phyloP scores from a whole-genome alignment of 1,140 invertebrate genomes.

The Anagrus nilaparvatae region DNA sequence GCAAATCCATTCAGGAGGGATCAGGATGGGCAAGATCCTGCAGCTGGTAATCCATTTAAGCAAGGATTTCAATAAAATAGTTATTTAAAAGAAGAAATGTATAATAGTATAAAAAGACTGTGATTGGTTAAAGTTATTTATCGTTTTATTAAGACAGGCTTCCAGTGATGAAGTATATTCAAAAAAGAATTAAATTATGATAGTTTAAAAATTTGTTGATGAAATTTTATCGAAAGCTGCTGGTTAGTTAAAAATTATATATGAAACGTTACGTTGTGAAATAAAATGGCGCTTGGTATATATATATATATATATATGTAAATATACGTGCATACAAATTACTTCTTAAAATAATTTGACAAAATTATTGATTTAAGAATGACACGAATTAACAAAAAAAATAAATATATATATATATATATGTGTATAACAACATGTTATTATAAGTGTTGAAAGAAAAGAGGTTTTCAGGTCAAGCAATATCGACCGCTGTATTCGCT shows the following conservation, averaged over 20 bases:
- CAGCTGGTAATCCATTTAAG: slow-evolving; percentile 49
- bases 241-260: too few species aligned
- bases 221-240: too few species aligned
- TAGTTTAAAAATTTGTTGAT: too few species aligned
- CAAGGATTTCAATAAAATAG: slow-evolving; percentile 36
- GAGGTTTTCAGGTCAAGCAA: slow-evolving; percentile 9
- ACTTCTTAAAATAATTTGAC: too few species aligned
- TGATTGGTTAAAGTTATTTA: slow-evolving; percentile 16
- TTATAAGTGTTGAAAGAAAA: too few species aligned
- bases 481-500: slow-evolving; percentile 11
- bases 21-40: slow-evolving; percentile 28
- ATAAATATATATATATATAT: too few species aligned
- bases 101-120: slow-evolving; percentile 7
- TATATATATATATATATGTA: too few species aligned
- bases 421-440: too few species aligned
- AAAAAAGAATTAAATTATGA: slow-evolving; percentile 9
- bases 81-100: neutral
- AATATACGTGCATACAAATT: too few species aligned
- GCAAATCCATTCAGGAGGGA: slow-evolving; percentile 48
- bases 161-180: slow-evolving; percentile 23
- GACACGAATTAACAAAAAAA: slow-evolving; percentile 1
- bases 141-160: slow-evolving; percentile 35
- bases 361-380: too few species aligned
- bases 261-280: too few species aligned
- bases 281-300: too few species aligned